Conservation (phyloP, 2,888 invertebrate genomes). For the Tachina lurida region DNA sequence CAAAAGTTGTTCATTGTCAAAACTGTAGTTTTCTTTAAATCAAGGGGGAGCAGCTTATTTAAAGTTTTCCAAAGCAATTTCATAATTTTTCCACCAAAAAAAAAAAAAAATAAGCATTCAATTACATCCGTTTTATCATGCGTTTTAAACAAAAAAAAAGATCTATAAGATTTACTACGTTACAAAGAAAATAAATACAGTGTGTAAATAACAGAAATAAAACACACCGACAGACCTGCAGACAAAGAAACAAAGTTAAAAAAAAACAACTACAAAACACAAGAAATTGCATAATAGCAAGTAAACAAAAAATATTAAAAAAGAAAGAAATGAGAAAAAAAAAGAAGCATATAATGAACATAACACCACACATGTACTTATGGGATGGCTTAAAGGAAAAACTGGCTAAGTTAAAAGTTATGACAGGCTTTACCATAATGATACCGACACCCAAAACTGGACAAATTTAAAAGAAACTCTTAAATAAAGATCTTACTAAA, state of each 20-base stretch:
- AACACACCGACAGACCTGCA: background rate
- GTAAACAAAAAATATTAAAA: conserved; percentile 18
- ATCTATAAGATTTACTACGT: conserved; percentile 19
- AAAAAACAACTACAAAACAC: conserved; percentile 37
- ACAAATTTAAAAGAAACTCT: too few relatives aligned
- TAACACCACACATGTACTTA: background rate
- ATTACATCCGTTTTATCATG: conserved; percentile 50
- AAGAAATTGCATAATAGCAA: conserved; percentile 60
- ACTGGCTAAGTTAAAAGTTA: background rate
- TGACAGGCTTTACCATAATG: background rate
- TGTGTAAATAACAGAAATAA: conserved; percentile 36
- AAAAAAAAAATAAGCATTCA: background rate
- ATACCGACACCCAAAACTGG: too few relatives aligned
- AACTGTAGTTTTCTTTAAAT: background rate
- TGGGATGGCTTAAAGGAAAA: background rate
- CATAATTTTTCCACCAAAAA: background rate
- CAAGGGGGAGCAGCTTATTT: background rate
- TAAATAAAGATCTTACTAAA: too few relatives aligned
- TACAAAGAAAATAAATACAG: conserved; percentile 27
- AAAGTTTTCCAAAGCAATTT: conserved; percentile 12
- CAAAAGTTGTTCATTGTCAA: background rate
- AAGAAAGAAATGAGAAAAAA: conserved; percentile 3
- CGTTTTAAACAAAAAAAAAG: conserved; percentile 6
- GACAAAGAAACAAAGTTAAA: conserved; percentile 19
- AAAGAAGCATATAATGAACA: conserved; percentile 13